phyloP scores from a whole-genome alignment of 2,113 vertebrate genomes.

The Ancistrus triradiatus region DNA sequence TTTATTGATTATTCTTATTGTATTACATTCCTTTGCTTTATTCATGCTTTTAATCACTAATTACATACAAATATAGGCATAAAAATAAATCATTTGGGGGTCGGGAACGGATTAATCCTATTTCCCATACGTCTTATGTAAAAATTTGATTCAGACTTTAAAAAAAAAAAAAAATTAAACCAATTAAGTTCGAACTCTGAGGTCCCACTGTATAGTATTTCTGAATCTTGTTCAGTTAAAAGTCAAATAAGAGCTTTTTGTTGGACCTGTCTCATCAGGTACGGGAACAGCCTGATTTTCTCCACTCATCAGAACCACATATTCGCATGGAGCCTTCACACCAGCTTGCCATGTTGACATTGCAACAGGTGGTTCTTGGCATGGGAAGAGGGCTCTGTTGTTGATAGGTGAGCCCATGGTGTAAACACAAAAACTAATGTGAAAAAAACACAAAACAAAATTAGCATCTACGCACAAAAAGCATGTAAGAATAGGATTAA shows the following conservation, averaged over 20 bases:
- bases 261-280: constrained; percentile 70
- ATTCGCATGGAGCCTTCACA: constrained; percentile 76
- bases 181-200: too few species aligned
- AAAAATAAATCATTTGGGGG: too few species aligned
- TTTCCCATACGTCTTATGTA: too few species aligned
- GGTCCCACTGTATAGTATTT: too few species aligned
- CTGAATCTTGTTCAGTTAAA: background rate
- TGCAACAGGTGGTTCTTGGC: constrained; percentile 95
- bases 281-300: constrained; percentile 81
- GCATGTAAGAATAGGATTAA: background rate
- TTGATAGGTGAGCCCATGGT: constrained; percentile 93
- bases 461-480: background rate
- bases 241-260: constrained; percentile 1
- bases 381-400: constrained; percentile 97
- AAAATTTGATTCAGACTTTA: too few species aligned
- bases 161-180: too few species aligned
- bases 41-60: too few species aligned
- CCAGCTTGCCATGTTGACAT: constrained; percentile 96
- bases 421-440: constrained; percentile 87
- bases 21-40: too few species aligned
- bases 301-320: constrained; percentile 90
- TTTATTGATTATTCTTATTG: too few species aligned
- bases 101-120: too few species aligned
- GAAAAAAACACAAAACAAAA: background rate
- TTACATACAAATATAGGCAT: too few species aligned